These are phyloP conservation scores for Zaprionus lachaisei DNA, from an alignment of 1,140 invertebrate genomes.

Conservation along the genomic window DNA sequence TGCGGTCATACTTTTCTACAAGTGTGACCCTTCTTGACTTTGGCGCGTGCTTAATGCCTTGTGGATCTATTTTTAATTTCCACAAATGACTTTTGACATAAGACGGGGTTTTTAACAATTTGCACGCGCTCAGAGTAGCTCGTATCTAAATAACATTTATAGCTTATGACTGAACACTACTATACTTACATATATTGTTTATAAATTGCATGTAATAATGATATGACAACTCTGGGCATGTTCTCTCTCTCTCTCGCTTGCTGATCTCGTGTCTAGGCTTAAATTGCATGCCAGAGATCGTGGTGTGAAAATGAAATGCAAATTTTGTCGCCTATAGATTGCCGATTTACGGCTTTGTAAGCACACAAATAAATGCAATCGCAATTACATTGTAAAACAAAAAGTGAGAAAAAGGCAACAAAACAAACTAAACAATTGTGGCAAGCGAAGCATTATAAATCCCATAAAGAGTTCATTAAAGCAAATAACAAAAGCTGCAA, in stretches of 20 bases:
- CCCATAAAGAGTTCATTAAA: too few species aligned
- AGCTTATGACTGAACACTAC: neutral
- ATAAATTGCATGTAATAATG: slow-evolving; percentile 12
- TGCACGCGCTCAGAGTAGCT: slow-evolving; percentile 13
- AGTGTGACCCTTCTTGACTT: neutral
- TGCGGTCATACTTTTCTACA: slow-evolving; percentile 16
- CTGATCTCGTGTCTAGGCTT: slow-evolving; percentile 10
- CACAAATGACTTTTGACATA: slow-evolving; percentile 27
- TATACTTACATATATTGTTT: neutral
- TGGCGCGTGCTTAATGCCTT: slow-evolving; percentile 21
- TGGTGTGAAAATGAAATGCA: slow-evolving; percentile 35
- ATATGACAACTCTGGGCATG: neutral
- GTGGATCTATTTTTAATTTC: slow-evolving; percentile 21
- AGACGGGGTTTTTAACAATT: slow-evolving; percentile 15
- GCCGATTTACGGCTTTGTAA: slow-evolving; percentile 17
- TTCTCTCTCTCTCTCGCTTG: neutral
- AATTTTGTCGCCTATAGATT: slow-evolving; percentile 37
- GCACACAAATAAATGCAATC: slow-evolving; percentile 14
- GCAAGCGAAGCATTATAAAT: slow-evolving; percentile 15
- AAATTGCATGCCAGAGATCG: slow-evolving; percentile 16
- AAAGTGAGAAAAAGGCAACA: slow-evolving; percentile 15
- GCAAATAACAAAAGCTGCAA: neutral
- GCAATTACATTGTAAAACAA: slow-evolving; percentile 28
- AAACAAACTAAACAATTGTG: slow-evolving; percentile 24
- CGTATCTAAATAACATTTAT: slow-evolving; percentile 1